These are phyloP conservation scores for Litocranius walleri DNA, from an alignment of 2,113 vertebrate species.

Conservation along the genomic window DNA sequence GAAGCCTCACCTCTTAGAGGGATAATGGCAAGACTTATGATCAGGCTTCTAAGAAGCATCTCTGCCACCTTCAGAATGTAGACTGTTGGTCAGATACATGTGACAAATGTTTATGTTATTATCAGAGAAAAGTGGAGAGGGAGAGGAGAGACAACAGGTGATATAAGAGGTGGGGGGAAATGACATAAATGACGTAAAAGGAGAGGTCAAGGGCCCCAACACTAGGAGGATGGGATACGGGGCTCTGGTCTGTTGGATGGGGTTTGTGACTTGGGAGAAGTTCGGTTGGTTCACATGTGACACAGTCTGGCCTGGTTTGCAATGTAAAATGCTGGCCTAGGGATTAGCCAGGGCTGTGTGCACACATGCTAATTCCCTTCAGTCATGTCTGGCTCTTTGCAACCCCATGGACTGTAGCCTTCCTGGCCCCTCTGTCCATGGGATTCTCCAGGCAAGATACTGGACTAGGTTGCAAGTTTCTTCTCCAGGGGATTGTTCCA, in stretches of 20 bases:
- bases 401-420: not conserved
- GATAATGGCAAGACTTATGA: not conserved
- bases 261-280: not conserved
- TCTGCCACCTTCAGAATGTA: not conserved
- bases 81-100: not conserved
- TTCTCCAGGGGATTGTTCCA: not conserved
- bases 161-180: not conserved
- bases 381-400: not conserved
- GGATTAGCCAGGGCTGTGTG: not conserved
- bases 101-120: not conserved
- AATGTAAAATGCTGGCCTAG: not conserved
- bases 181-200: not conserved
- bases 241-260: not conserved
- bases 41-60: not conserved
- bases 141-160: not conserved
- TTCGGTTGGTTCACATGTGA: fast-evolving
- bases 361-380: not conserved
- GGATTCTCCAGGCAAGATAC: not conserved
- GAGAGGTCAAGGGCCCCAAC: not conserved
- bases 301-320: not conserved
- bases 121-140: not conserved
- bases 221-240: fast-evolving
- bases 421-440: not conserved
- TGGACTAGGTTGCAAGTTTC: not conserved
- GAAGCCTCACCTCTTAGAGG: not conserved